phyloP scores from a whole-genome alignment of 1,140 invertebrate species.

The Copidosoma floridanum region DNA sequence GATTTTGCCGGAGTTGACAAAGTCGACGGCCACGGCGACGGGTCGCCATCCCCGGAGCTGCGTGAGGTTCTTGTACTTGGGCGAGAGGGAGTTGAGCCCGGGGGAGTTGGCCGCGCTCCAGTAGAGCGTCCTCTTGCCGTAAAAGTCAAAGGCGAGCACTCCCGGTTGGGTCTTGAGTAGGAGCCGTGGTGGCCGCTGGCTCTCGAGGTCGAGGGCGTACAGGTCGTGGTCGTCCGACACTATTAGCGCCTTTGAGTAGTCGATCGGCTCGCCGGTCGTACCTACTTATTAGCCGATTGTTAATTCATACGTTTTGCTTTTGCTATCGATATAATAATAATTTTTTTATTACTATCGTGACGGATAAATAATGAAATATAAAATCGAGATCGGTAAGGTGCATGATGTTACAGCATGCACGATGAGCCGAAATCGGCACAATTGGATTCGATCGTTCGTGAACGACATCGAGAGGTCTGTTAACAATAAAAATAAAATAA shows the following conservation, averaged over 20 bases:
- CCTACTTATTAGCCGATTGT: no score
- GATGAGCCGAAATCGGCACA: no score
- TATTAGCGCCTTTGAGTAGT: constrained; percentile 4
- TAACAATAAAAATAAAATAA: no score
- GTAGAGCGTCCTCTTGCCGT: neutral
- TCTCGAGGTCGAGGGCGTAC: constrained; percentile 1
- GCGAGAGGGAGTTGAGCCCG: neutral
- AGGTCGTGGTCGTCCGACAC: constrained; percentile 9
- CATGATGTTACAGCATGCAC: no score
- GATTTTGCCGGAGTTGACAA: neutral
- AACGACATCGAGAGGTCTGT: no score
- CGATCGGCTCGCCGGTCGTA: no score
- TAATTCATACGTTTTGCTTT: neutral
- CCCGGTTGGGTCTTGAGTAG: neutral
- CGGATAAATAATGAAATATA: no score
- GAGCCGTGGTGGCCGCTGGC: neutral
- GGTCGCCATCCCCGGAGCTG: neutral
- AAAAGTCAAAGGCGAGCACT: neutral
- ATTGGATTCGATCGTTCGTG: no score
- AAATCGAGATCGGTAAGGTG: no score
- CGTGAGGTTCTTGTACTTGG: neutral
- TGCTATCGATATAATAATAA: neutral
- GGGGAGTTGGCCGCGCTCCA: neutral
- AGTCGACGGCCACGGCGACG: neutral
- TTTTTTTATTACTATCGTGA: neutral